phyloP scores from a whole-genome alignment of 2,888 invertebrate species.

The Prostheceraeus crozeri region DNA sequence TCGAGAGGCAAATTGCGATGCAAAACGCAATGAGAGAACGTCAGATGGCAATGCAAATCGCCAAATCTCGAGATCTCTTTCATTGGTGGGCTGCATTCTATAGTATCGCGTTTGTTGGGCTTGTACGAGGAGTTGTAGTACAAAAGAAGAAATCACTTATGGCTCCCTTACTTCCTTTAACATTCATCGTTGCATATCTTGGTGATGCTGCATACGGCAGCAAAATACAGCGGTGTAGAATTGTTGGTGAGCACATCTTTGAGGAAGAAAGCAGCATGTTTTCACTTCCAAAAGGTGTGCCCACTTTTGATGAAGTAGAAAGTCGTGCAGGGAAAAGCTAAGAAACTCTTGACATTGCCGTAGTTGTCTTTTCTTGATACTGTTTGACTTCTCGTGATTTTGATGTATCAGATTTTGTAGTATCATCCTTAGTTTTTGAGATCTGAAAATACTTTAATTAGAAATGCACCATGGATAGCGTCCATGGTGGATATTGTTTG shows the following conservation, averaged over 20 bases:
- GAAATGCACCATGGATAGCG: no score
- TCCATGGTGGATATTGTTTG: no score
- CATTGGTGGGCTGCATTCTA: constrained; percentile 68
- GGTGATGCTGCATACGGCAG: constrained; percentile 71
- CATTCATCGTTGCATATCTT: constrained; percentile 67
- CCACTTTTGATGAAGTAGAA: constrained; percentile 68
- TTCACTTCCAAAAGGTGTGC: constrained; percentile 68
- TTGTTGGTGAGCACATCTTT: constrained; percentile 75
- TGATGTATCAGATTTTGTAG: no score
- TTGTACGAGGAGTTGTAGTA: constrained; percentile 54
- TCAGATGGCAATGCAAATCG: constrained; percentile 63
- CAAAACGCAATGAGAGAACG: constrained; percentile 71
- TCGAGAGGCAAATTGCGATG: constrained; percentile 73
- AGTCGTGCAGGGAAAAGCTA: no score
- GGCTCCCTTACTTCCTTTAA: constrained; percentile 66
- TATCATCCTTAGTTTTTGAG: no score
- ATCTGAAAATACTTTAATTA: no score
- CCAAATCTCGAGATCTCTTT: constrained; percentile 67
- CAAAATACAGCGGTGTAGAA: constrained; percentile 68
- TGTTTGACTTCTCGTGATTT: no score
- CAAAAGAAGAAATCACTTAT: constrained; percentile 63
- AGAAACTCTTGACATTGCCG: no score
- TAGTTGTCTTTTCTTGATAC: no score
- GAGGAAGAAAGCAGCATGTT: constrained; percentile 66
- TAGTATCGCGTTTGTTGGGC: constrained; percentile 54